Evolutionary conservation across 2,888 invertebrate species (phyloP), one percentile per base, ranked within the genome.

Genomic region (Parnassius smintheus): DNA sequence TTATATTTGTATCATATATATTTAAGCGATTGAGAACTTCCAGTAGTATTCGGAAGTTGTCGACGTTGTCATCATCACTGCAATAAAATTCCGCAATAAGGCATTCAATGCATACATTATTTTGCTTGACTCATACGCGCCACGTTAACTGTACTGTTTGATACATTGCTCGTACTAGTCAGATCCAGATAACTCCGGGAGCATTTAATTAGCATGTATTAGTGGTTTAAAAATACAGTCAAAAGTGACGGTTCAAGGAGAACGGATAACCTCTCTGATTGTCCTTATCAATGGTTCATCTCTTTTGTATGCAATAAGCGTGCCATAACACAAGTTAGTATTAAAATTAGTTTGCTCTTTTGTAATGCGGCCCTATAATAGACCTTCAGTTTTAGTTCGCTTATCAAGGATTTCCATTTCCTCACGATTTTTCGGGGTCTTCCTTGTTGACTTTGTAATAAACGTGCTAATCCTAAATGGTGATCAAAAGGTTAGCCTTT

Each of bases 211-310:
- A 81, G 77, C 79, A 82, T 84, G 73, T 77, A 77, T 81, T 81
- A 80, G 73, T 73, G 71, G 78, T 76, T 80, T 76, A 78, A 78
- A 81, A 80, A 78, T 81, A 80, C 77, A 74, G 78, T 77, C 76
- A 81, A 85, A 86, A 81, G 76, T 77, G 73, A 73, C 73, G 75
- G 88, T 89, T 89, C 87, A 90, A 89, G 91, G 89, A 70, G 75
- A 71, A 67, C 65, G 80, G 88, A 88, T 89, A 84, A 85, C 91
- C 90, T 90, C 81, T 81, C 70, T 72, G 87, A 85, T 86, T 84
- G 77, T 81, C 80, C 80, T 83, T 87, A 87, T 88, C 85, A 62
- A 70, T 71, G 70, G 72, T 67, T 72, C 82, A 84, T 85, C 84
- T 72, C 70, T 69, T 75, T 78, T 75, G 82, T 81, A 82, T 81